Base-by-base conservation (phyloP, 2,797 vertebrate genomes). In the Thripadectes ignobilis region DNA sequence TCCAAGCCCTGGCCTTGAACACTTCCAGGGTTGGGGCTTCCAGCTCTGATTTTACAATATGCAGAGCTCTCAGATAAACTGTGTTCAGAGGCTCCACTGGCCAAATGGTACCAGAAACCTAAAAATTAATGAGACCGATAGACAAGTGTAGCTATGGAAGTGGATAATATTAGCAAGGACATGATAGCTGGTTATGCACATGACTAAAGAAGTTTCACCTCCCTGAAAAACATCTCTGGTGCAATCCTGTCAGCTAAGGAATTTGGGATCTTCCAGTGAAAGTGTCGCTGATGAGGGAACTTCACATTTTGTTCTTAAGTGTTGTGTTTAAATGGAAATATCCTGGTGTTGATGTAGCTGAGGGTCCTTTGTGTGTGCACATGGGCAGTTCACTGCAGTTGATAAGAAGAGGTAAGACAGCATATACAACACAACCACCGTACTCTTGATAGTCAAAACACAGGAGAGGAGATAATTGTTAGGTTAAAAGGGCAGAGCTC, bases 281-380 rank as follows among this genome's bases (percentile, higher is more conserved):
- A 41, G 7, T 6, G 61, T 57, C 34, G 17, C 36, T 29, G n/a
- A 13, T 14, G 8, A 41, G 4, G 2, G 2, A 14, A 16, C 3
- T 41, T 76, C 7, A 22, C 0, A 0, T 43, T 82, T 46, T 49
- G 4, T 54, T 54, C 12, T 30, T 32, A n/a, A 52, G 41, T 43
- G 30, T 1, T 69, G 15, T 8, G 1, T 62, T 79, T 62, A 82
- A 82, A 39, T 51, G 18, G 22, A 88, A 67, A 55, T n/a, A 86
- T 10, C 4, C 11, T 10, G 12, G 24, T 7, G 24, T 2, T 5
- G 4, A 5, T 27, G 14, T 17, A 69, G 32, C 16, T 9, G 6
- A 36, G 38, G 45, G 29, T 34, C 30, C 26, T 80, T 59, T 46
- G 16, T 61, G 32, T 32, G 16, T 65, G 18, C 30, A 69, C 36